These are phyloP conservation scores for Micromesistius poutassou DNA, from an alignment of 2,797 vertebrate species.

Conservation along the genomic window DNA sequence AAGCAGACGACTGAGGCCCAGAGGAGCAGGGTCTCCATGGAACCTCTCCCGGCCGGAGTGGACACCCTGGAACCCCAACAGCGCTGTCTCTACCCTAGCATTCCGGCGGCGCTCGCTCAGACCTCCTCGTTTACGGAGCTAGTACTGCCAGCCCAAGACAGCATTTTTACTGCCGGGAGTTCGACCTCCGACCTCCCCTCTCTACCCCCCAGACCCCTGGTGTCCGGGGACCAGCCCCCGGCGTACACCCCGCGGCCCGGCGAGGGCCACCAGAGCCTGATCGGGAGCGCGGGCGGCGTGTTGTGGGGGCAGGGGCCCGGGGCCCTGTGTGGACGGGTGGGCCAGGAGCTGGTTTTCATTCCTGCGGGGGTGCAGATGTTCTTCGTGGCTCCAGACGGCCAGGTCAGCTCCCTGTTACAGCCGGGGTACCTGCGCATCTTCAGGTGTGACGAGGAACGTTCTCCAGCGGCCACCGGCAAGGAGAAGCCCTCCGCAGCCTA, in stretches of 20 bases:
- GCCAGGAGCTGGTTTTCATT: slow-evolving; percentile 82
- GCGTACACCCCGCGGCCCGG: slow-evolving; percentile 67
- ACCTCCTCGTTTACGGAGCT: slow-evolving; percentile 39
- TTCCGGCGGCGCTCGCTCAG: slow-evolving; percentile 28
- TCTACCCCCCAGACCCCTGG: slow-evolving; percentile 32
- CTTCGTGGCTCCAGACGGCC: slow-evolving; percentile 86
- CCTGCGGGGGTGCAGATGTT: slow-evolving; percentile 92
- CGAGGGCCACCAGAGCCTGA: slow-evolving; percentile 61
- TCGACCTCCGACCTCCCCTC: slow-evolving; percentile 29
- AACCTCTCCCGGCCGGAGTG: slow-evolving; percentile 34
- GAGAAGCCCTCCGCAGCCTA: slow-evolving; percentile 76
- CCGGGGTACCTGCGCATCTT: slow-evolving; percentile 89
- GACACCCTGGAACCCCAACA: slow-evolving; percentile 45
- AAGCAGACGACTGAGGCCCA: slow-evolving; percentile 16
- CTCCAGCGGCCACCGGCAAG: slow-evolving; percentile 29
- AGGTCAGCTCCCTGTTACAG: slow-evolving; percentile 87
- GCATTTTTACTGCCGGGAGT: slow-evolving; percentile 17
- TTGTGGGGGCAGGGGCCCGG: slow-evolving; percentile 65
- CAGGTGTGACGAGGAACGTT: slow-evolving; percentile 61
- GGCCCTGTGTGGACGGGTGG: slow-evolving; percentile 72
- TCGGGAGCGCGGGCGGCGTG: slow-evolving; percentile 24
- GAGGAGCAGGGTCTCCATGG: slow-evolving; percentile 26
- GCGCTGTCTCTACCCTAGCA: slow-evolving; percentile 74
- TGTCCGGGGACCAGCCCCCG: slow-evolving; percentile 61
- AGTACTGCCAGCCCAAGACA: slow-evolving; percentile 12